phyloP scores from a whole-genome alignment of 1,140 invertebrate species.

The Reticulitermes speratus region DNA sequence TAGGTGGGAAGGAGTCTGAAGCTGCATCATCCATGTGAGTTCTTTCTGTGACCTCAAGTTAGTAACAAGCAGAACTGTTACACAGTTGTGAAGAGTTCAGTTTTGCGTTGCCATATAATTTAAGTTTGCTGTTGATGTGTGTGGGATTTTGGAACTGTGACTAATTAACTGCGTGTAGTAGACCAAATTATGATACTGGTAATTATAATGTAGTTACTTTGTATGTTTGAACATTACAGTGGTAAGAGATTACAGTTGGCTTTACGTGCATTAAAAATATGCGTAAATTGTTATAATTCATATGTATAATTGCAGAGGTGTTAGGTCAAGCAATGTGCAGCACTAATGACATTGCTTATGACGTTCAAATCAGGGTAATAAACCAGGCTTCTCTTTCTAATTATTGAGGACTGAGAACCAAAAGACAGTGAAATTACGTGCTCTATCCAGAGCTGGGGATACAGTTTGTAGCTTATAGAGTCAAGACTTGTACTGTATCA shows the following conservation, averaged over 20 bases:
- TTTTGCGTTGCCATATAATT: not conserved
- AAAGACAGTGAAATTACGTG: not conserved
- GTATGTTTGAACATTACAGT: too few relatives aligned
- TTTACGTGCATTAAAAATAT: too few relatives aligned
- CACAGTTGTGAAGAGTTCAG: not conserved
- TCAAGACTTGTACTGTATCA: too few relatives aligned
- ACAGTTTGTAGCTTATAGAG: too few relatives aligned
- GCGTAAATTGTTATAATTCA: too few relatives aligned
- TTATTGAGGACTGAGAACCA: not conserved
- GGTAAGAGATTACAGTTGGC: too few relatives aligned
- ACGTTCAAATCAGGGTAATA: not conserved
- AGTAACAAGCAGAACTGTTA: not conserved
- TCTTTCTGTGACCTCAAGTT: too few relatives aligned
- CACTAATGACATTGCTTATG: not conserved
- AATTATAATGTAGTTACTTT: not conserved
- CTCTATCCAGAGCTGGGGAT: too few relatives aligned
- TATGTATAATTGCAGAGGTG: too few relatives aligned
- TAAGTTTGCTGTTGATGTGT: not conserved
- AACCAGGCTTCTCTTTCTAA: not conserved
- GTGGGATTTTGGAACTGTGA: not conserved
- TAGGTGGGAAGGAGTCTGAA: too few relatives aligned
- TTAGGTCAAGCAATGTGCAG: too few relatives aligned
- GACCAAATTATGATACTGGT: not conserved
- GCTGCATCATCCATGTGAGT: too few relatives aligned
- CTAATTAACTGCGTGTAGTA: not conserved